Conservation (phyloP, 2,113 vertebrate genomes). For the Python bivittatus region DNA sequence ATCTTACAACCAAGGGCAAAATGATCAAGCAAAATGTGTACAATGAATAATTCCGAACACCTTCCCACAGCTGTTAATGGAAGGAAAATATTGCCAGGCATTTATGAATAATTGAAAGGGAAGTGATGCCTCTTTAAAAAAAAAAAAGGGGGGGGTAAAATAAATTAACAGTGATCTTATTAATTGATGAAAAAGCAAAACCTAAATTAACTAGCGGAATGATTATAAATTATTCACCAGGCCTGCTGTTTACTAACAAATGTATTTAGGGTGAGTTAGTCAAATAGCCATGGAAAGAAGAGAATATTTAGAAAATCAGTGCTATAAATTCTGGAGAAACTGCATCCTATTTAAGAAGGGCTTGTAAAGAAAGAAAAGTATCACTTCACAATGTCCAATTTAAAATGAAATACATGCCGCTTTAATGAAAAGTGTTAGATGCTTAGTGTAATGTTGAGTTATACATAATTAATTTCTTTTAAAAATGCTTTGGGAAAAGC, state of each 20-base stretch:
- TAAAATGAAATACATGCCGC: slow-evolving; percentile 4
- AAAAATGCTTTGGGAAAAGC: slow-evolving; percentile 17
- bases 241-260: slow-evolving; percentile 57
- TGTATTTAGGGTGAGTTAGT: slow-evolving; percentile 14
- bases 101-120: slow-evolving; percentile 65
- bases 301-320: not conserved
- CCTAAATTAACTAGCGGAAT: slow-evolving; percentile 61
- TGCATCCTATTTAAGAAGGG: slow-evolving; percentile 22
- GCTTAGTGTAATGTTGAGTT: slow-evolving; percentile 40
- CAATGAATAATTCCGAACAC: slow-evolving; percentile 60
- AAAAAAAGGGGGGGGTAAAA: not conserved
- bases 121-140: not conserved
- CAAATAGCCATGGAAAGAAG: not conserved
- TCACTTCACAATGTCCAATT: slow-evolving; percentile 14
- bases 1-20: not conserved
- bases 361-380: not conserved
- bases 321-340: not conserved
- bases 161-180: slow-evolving; percentile 57
- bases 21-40: slow-evolving; percentile 58
- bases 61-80: slow-evolving; percentile 62
- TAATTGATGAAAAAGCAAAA: slow-evolving; percentile 65
- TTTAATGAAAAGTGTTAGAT: slow-evolving; percentile 41
- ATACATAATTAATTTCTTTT: slow-evolving; percentile 46
- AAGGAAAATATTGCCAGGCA: slow-evolving; percentile 59
- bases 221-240: slow-evolving; percentile 58